Conservation (phyloP, 1,140 invertebrate species). For the Zaprionus capensis region DNA sequence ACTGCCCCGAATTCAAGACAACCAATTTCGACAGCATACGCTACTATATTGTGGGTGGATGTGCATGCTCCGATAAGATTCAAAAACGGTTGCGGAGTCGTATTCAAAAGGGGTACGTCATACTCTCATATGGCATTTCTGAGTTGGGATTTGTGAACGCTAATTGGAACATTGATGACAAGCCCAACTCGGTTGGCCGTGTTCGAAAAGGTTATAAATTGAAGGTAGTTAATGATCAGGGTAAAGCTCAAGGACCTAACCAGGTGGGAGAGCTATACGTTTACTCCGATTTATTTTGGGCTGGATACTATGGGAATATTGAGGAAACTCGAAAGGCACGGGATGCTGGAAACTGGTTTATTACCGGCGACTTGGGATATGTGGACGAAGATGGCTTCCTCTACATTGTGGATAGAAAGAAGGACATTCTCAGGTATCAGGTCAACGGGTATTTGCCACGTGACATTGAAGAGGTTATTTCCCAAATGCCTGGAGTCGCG, state of each 20-base stretch:
- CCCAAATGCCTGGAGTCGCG: not conserved
- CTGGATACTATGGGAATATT: not conserved
- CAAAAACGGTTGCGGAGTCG: not conserved
- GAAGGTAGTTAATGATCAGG: not conserved
- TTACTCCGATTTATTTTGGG: not conserved
- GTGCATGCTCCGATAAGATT: not conserved
- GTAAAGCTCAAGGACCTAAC: not conserved
- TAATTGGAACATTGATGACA: not conserved
- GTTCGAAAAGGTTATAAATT: not conserved
- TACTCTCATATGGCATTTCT: not conserved
- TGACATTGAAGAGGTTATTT: not conserved
- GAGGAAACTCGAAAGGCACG: not conserved
- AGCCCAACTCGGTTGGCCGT: not conserved
- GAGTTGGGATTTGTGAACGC: not conserved
- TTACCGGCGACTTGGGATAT: not conserved
- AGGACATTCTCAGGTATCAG: not conserved
- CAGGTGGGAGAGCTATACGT: not conserved
- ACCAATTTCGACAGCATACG: not conserved
- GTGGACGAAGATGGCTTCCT: not conserved
- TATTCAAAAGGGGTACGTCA: not conserved
- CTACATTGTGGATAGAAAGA: not conserved
- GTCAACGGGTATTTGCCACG: not conserved
- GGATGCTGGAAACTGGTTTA: not conserved
- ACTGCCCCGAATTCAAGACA: not conserved
- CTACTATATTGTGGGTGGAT: not conserved